These are phyloP conservation scores for Mesocentrotus franciscanus DNA, from an alignment of 53 echinoderm and acorn worm genomes.

Conservation along the genomic window DNA sequence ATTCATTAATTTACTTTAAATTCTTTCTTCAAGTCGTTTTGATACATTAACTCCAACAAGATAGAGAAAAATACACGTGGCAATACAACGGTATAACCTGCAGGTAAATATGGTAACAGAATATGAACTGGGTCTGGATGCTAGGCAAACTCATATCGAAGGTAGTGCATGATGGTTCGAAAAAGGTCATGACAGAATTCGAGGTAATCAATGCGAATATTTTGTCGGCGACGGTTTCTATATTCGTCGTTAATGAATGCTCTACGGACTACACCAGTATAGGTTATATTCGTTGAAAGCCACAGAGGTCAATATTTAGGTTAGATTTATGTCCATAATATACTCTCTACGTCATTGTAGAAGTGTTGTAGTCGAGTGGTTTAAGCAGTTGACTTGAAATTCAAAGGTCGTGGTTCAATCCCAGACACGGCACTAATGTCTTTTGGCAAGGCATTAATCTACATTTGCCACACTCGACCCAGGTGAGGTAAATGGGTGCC, in stretches of 20 bases:
- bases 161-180: neutral
- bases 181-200: slow-evolving; percentile 13
- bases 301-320: neutral
- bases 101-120: neutral
- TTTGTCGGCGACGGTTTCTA: neutral
- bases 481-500: too few relatives aligned
- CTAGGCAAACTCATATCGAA: neutral
- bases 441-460: too few relatives aligned
- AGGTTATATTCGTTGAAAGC: neutral
- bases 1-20: too few relatives aligned
- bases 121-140: neutral
- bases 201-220: neutral
- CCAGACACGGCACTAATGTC: too few relatives aligned
- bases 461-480: too few relatives aligned
- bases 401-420: too few relatives aligned
- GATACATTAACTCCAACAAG: too few relatives aligned
- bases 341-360: neutral
- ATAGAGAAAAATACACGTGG: too few relatives aligned
- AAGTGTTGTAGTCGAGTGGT: too few relatives aligned
- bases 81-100: neutral
- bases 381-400: too few relatives aligned
- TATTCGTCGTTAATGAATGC: neutral
- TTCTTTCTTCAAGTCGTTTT: too few relatives aligned
- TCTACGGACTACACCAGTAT: neutral
- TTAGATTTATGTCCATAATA: neutral